Base-by-base conservation (phyloP, 2,797 vertebrate genomes). In the Hirundo rustica region DNA sequence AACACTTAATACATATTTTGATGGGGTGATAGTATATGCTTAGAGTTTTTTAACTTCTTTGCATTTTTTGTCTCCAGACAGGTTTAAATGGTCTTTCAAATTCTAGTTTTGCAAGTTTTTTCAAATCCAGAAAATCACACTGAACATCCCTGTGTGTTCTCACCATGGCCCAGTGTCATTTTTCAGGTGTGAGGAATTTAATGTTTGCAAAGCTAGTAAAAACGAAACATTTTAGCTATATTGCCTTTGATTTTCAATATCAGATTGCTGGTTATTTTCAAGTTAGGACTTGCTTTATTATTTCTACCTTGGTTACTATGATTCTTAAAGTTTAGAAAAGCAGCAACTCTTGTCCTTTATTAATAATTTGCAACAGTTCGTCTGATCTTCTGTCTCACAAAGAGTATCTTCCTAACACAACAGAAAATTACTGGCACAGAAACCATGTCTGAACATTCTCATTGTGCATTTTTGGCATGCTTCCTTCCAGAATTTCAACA, bases 361-460 rank as follows among this genome's bases (percentile, higher is more conserved):
- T 70, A 70, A 55, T 67, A 38, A 13, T 75, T 88, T 93, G 50
- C 7, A 11, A 45, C 51, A 54, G 48, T 45, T 88, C 84, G 79
- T 78, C 70, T 1, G 7, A 85, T 58, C 55, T 76, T 68, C 74
- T 92, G 16, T 74, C 73, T 92, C 89, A 88, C 70, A 78, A 58
- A 74, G 10, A 45, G 30, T 44, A 64, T 84, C 81, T 68, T 84
- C 55, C 55, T 86, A 84, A 92, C 10, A 82, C 38, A 89, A 55
- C 76, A 89, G 64, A 20, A 84, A 86, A 95, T 61, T 57, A 40
- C 72, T 86, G 85, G 85, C 79, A 88, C 38, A 89, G 89, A 95
- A 82, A 68, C 27, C 29, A n/a, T 5, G 26, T 71, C 66, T 88
- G 78, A 95, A 71, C 53, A 74, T 58, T 85, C 67, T 71, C 91